A percentile compares a stretch with the other conserved stretches of the same genome.
Evolutionary conservation across 2,797 vertebrate species (phyloP).

Genomic region (Sebastes oblongus): DNA sequence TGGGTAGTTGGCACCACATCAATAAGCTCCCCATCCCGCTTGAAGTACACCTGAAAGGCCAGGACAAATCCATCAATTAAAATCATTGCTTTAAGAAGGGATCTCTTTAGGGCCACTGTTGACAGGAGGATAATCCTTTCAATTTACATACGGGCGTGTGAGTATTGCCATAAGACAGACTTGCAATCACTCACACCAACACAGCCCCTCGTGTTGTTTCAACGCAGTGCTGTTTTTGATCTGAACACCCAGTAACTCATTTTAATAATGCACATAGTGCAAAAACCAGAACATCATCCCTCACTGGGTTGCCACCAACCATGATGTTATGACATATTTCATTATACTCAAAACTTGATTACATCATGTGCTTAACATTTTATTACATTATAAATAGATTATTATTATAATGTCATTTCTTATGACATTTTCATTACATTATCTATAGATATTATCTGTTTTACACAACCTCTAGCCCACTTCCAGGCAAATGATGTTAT

Average conservation of each 20-base stretch:
- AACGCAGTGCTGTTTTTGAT: background rate
- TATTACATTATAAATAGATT: background rate
- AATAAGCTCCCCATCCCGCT: slow-evolving; percentile 90
- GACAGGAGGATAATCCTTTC: no score
- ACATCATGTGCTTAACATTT: background rate
- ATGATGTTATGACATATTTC: background rate
- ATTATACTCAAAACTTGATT: background rate
- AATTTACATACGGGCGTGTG: fast-evolving
- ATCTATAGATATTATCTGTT: background rate
- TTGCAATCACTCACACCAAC: background rate
- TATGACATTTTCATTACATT: background rate
- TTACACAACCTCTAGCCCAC: background rate
- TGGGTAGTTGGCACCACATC: slow-evolving; percentile 83
- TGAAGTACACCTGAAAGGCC: slow-evolving; percentile 90
- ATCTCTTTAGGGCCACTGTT: no score
- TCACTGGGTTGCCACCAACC: background rate
- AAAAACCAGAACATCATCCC: background rate
- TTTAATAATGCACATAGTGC: background rate
- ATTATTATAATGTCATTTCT: background rate
- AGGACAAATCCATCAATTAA: background rate
- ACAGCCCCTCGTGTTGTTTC: background rate
- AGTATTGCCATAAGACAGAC: no score
- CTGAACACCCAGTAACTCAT: background rate
- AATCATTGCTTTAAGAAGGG: no score
- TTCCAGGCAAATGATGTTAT: background rate